A percentile compares a stretch with the other conserved stretches of the same genome.
Conservation (phyloP, 2,113 vertebrate species). For the Dunckerocampus dactyliophorus region DNA sequence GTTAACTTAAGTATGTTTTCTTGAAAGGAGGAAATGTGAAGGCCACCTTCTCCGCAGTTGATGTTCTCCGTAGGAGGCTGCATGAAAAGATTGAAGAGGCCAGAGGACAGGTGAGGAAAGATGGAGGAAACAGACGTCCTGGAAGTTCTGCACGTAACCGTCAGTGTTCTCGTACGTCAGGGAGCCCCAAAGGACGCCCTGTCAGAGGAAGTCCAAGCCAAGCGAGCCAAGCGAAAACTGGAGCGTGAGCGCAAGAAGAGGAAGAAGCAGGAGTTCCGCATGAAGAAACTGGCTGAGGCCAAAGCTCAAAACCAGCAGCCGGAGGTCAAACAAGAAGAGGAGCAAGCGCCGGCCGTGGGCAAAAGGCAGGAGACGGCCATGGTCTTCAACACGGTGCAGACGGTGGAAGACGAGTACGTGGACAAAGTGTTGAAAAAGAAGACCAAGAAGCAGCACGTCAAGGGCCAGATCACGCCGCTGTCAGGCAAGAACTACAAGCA, state of each 20-base stretch:
- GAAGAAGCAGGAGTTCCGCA: slow-evolving; percentile 80
- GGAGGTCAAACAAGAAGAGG: slow-evolving; percentile 27
- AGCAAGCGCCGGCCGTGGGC: neutral
- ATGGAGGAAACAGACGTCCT: neutral
- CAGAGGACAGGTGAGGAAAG: slow-evolving; percentile 77
- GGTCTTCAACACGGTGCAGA: slow-evolving; percentile 85
- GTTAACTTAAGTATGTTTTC: neutral
- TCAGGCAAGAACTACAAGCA: slow-evolving; percentile 91
- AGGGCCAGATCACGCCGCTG: slow-evolving; percentile 85
- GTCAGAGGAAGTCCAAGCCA: slow-evolving; percentile 76
- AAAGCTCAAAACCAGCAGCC: slow-evolving; percentile 15
- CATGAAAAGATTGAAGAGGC: slow-evolving; percentile 87
- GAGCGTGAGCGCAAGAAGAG: slow-evolving; percentile 90
- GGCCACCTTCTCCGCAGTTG: slow-evolving; percentile 74
- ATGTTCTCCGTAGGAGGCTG: slow-evolving; percentile 82
- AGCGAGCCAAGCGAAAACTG: slow-evolving; percentile 79
- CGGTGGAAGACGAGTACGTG: slow-evolving; percentile 67
- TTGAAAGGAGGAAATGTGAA: slow-evolving; percentile 51
- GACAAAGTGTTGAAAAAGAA: slow-evolving; percentile 73
- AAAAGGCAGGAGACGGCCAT: slow-evolving; percentile 57
- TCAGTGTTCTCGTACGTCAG: slow-evolving; percentile 51
- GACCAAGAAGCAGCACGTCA: slow-evolving; percentile 75
- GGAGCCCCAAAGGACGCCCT: slow-evolving; percentile 64
- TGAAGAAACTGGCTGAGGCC: slow-evolving; percentile 76
- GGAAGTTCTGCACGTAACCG: neutral